These are phyloP conservation scores for Drosophila formosana DNA, from an alignment of 2,888 invertebrate genomes.

Conservation along the genomic window DNA sequence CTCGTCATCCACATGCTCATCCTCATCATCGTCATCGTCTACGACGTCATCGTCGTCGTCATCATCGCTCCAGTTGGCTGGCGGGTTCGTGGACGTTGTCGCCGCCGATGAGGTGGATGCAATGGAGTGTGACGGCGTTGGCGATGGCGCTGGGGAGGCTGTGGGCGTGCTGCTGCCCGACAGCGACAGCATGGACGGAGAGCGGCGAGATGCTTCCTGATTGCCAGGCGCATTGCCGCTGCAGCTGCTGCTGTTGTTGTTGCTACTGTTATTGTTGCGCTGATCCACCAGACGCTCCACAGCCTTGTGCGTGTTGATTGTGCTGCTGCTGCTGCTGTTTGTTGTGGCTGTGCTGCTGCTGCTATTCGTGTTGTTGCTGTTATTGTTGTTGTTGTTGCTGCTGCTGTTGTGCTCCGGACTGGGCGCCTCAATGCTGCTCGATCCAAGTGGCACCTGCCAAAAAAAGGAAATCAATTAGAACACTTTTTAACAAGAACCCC, in stretches of 20 bases:
- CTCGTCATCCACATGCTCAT: slow-evolving; percentile 55
- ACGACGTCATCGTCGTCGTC: slow-evolving; percentile 60
- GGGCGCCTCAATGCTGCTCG: slow-evolving; percentile 80
- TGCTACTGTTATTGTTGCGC: slow-evolving; percentile 63
- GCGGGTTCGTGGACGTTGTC: slow-evolving; percentile 80
- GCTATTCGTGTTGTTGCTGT: slow-evolving; percentile 21
- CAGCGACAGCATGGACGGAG: slow-evolving; percentile 75
- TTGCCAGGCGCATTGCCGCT: slow-evolving; percentile 31
- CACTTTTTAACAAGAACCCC: too few species aligned
- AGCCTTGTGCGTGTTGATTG: slow-evolving; percentile 58
- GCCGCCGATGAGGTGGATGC: slow-evolving; percentile 80
- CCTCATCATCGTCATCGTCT: slow-evolving; percentile 60
- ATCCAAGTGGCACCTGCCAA: slow-evolving; percentile 69
- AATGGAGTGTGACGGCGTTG: slow-evolving; percentile 81
- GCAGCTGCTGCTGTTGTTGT: slow-evolving; percentile 48
- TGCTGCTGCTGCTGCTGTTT: slow-evolving; percentile 28
- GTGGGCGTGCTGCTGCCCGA: slow-evolving; percentile 80
- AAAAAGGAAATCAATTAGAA: not conserved
- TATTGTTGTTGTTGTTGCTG: slow-evolving; percentile 58
- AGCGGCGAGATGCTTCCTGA: slow-evolving; percentile 48
- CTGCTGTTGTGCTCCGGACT: slow-evolving; percentile 64
- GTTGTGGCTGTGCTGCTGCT: slow-evolving; percentile 21
- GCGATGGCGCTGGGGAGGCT: slow-evolving; percentile 80
- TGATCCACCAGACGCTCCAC: slow-evolving; percentile 70
- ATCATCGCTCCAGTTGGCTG: slow-evolving; percentile 80